Base-by-base conservation (phyloP, 2,888 invertebrate species). In the Drosophila sordidapex region DNA sequence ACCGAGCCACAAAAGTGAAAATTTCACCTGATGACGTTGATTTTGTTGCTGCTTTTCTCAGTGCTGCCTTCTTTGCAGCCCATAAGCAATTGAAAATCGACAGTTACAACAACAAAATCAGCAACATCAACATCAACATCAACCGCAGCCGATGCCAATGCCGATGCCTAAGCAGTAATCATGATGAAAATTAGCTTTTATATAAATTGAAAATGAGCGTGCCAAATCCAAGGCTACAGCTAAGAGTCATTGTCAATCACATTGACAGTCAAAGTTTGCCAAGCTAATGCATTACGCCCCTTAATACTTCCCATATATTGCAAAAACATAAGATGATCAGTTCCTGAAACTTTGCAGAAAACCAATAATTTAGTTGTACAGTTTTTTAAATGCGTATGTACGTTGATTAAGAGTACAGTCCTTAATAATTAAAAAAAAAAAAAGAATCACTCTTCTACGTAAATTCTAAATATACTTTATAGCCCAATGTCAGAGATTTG, bases 1-100 rank as follows among this genome's bases (percentile, higher is more conserved):
- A 70, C 56, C 73, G 68, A 70, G 66, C 43, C 62, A 67, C 64
- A 76, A 90, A 85, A 90, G 90, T 88, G 89, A 85, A 85, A 90
- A 72, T 27, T 90, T 70, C 89, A 77, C 77, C 72, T 79, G 85
- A 70, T 69, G 64, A 61, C 59, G 54, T 36, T 62, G 73, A 38
- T 56, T 36, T 35, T 33, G 53, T 53, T 54, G 54, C 5, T 25
- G 25, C 18, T 54, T 21, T 54, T 27, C 36, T 38, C 36, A 36
- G 27, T 49, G 56, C 43, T 53, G 62, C 33, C 33, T 54, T 58
- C 60, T 59, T 75, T 38, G 70, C 70, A 64, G 78, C 83, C 70
- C 75, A 82, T 71, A 62, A 69, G 72, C 81, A 67, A 76, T 67
- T 68, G 65, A 65, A 79, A 73, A 76, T 75, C 73, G 73, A 82